A percentile compares a stretch with the other conserved stretches of the same genome.
These are phyloP conservation scores for Trachops cirrhosus DNA, from an alignment of 2,797 vertebrate genomes.

Conservation along the genomic window DNA sequence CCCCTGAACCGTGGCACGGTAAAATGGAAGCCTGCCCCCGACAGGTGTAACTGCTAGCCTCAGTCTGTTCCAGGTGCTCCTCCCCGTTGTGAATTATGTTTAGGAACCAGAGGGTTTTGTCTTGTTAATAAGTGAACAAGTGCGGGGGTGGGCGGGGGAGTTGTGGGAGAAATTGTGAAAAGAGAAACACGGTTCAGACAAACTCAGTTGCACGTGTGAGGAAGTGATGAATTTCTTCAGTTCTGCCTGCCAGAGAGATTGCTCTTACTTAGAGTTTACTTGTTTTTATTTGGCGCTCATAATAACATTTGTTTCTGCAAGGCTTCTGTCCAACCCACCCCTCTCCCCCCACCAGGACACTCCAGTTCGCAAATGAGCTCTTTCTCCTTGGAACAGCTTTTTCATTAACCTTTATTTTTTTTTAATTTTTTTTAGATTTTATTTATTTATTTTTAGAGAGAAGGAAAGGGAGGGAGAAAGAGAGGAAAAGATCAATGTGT, in stretches of 20 bases:
- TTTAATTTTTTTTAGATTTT: no score
- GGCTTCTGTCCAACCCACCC: neutral
- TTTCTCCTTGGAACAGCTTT: neutral
- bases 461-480: no score
- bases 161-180: neutral
- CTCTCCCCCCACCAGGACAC: neutral
- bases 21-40: neutral
- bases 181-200: neutral
- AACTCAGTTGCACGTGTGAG: neutral
- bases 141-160: neutral
- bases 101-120: neutral
- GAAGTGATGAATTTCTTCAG: neutral
- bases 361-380: neutral
- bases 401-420: neutral
- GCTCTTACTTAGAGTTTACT: neutral
- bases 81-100: fast-evolving
- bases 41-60: neutral
- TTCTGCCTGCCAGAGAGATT: neutral
- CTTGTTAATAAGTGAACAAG: neutral
- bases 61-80: neutral
- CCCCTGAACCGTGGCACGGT: fast-evolving
- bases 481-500: no score
- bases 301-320: neutral
- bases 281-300: neutral
- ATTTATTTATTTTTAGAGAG: no score